phyloP scores from a whole-genome alignment of 2,888 invertebrate species.

The Galerucella nymphaeae region DNA sequence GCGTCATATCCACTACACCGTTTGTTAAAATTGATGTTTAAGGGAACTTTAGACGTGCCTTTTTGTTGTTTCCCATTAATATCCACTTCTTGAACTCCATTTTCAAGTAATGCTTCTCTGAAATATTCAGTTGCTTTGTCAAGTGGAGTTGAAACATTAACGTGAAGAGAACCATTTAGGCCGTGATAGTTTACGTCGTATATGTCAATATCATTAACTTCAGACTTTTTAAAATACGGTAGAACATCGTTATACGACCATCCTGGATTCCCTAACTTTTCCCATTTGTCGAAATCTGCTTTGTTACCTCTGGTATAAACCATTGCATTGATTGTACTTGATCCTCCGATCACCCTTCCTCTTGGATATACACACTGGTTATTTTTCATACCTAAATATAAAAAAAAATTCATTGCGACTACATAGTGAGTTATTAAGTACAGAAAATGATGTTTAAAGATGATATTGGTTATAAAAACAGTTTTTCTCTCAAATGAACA shows the following conservation, averaged over 20 bases:
- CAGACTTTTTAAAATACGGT: slow-evolving; percentile 80
- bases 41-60: slow-evolving; percentile 32
- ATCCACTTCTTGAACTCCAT: slow-evolving; percentile 19
- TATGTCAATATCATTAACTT: slow-evolving; percentile 62
- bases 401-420: neutral
- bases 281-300: slow-evolving; percentile 79
- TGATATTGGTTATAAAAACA: no score
- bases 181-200: slow-evolving; percentile 34
- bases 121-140: slow-evolving; percentile 60
- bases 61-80: slow-evolving; percentile 30
- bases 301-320: slow-evolving; percentile 75
- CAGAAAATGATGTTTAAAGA: no score
- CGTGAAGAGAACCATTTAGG: slow-evolving; percentile 68
- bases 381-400: slow-evolving; percentile 52
- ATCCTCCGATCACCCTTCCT: slow-evolving; percentile 84
- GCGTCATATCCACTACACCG: slow-evolving; percentile 28
- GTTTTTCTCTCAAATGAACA: no score
- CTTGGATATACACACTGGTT: slow-evolving; percentile 61
- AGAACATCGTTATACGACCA: slow-evolving; percentile 77
- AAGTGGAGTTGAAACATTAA: slow-evolving; percentile 31
- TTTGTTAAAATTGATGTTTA: slow-evolving; percentile 33
- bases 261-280: slow-evolving; percentile 73
- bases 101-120: slow-evolving; percentile 51
- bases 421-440: no score
- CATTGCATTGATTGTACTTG: slow-evolving; percentile 82